Base-by-base conservation (phyloP, 2,797 vertebrate species). In the Chelon auratus region DNA sequence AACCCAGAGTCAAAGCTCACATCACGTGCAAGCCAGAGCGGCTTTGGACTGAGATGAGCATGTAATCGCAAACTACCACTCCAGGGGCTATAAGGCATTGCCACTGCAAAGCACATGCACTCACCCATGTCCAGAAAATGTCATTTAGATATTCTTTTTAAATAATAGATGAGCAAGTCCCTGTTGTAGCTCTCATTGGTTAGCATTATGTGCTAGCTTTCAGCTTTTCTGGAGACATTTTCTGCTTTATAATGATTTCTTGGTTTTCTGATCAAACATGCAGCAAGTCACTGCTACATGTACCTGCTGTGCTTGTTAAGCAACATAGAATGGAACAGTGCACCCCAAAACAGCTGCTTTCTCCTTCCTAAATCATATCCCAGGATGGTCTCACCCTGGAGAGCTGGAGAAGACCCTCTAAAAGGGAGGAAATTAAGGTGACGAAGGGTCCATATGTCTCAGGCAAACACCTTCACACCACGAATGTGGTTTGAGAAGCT, bases 381-480 rank as follows among this genome's bases (percentile, higher is more conserved):
- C 48, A 63, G 77, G 62, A 69, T 83, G 73, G 71, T 77, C 77
- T 82, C 59, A 80, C 81, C 64, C 71, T 24, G 62, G 24, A 26
- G 24, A 75, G 79, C 57, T 56, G 67, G 45, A 30, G 53, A 78
- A 62, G 68, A 63, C 40, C 43, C 54, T 56, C 14, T 62, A 61
- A 64, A 74, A 78, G 57, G 15, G 59, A 57, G 60, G 48, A 53
- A 82, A 51, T 11, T 40, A 72, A 67, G 75, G 74, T 65, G 72
- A 81, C 78, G 66, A 91, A 81, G 86, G 81, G 56, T 68, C 85
- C 75, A 89, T 80, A 86, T 91, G 86, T 85, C 69, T 60, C 42
- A 50, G 64, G 56, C 77, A 84, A 80, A 90, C 84, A 78, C 77
- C 60, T 85, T 80, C 60, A 71, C 12, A 1, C 47, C 24, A 51